Base-by-base conservation (phyloP, 2,113 vertebrate genomes). In the Trachemys scripta region DNA sequence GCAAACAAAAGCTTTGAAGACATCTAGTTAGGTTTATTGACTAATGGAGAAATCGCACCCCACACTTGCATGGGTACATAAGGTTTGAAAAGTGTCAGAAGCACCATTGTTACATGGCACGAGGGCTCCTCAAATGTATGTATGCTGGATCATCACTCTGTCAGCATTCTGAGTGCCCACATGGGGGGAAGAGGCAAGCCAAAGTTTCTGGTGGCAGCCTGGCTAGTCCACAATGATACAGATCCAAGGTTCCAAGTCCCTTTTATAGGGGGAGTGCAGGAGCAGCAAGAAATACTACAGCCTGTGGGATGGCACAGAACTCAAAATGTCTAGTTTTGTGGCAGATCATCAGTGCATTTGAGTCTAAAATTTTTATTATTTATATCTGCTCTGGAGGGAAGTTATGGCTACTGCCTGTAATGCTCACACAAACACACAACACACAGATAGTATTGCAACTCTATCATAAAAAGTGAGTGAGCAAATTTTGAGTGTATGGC, bases 381-480 rank as follows among this genome's bases (percentile, higher is more conserved):
- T 92, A 12, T 80, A 51, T 89, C 90, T 94, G 90, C 86, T 96
- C 42, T 94, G 83, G 27, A 83, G 57, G 54, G 56, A 95, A 95
- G 87, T 95, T 94, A 42, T 9, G 95, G 80, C 49, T 95, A 94
- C 89, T 50, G 90, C 90, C 84, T 81, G 93, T 95, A 97, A 96
- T 51, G 90, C 79, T 96, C 45, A 92, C 65, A 95, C 72, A 94
- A 87, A 89, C 85, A 89, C 2, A 53, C 94, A 97, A 97, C 90
- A 94, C 87, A 89, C 42, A 22, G 93, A 93, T 83, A 91, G 87
- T 62, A 42, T 89, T 91, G 93, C 53, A 92, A 91, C 20, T 65
- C 90, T 96, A 92, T 87, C 87, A 95, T 93, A 92, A 96, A 96
- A 97, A 97, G 62, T 91, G 84, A 95, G 45, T 5, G 62, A 97